These are phyloP conservation scores for Aviceda subcristata DNA, from an alignment of 2,113 vertebrate genomes.

Conservation along the genomic window DNA sequence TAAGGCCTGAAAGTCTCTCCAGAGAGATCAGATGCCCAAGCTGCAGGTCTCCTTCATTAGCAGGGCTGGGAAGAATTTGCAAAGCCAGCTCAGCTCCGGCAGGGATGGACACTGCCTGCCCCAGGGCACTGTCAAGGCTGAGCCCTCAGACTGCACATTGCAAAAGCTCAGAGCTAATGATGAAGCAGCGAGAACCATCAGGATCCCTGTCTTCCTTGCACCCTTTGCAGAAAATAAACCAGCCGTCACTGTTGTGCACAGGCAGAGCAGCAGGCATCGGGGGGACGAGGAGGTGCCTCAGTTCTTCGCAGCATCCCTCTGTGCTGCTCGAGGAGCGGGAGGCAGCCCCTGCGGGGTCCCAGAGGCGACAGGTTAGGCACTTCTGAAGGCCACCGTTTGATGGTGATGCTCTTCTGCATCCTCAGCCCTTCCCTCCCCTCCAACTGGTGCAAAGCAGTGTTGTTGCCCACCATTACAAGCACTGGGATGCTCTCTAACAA, in stretches of 20 bases:
- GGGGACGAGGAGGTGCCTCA: not conserved
- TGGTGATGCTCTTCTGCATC: not conserved
- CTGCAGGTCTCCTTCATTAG: not conserved
- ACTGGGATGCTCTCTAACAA: not conserved
- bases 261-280: not conserved
- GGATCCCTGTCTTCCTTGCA: not conserved
- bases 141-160: not conserved
- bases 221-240: not conserved
- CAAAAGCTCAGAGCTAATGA: not conserved
- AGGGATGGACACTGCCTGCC: not conserved
- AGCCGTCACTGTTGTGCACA: fast-evolving
- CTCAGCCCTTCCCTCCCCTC: not conserved
- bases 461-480: not conserved
- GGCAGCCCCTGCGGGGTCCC: not conserved
- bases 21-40: not conserved
- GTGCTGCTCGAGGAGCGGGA: fast-evolving
- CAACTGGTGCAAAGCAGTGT: not conserved
- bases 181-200: not conserved
- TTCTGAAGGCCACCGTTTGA: not conserved
- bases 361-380: too few relatives aligned
- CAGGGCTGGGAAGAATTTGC: not conserved
- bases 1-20: not conserved
- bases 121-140: not conserved
- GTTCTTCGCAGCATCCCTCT: not conserved
- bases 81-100: not conserved